These are phyloP conservation scores for Aspiorhynchus laticeps DNA, from an alignment of 2,113 vertebrate genomes.

Conservation along the genomic window DNA sequence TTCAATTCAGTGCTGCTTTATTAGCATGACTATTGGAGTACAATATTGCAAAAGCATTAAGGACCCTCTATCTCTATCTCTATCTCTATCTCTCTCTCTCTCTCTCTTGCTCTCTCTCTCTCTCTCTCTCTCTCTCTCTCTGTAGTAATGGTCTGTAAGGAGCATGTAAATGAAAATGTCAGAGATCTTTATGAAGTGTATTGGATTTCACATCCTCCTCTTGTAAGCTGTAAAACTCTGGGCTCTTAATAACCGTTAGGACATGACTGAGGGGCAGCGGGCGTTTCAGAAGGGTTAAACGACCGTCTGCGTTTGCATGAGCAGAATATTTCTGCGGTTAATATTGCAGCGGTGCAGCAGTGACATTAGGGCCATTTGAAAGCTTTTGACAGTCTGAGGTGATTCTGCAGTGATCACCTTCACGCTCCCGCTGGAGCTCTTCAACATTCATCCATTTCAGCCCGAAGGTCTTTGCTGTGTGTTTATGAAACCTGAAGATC, in stretches of 20 bases:
- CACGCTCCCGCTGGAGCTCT: not conserved
- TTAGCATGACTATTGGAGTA: not conserved
- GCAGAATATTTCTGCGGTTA: not conserved
- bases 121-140: not conserved
- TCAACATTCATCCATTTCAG: not conserved
- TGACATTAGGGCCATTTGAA: not conserved
- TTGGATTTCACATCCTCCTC: constrained; percentile 29
- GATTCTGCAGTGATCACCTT: constrained; percentile 11
- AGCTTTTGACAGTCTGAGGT: not conserved
- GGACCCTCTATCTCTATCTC: not conserved
- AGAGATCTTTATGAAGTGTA: constrained; percentile 29
- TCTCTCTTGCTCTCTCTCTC: not conserved
- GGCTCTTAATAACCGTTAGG: constrained; percentile 12
- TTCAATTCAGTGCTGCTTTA: not conserved
- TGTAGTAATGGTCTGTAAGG: not conserved
- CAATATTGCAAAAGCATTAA: not conserved
- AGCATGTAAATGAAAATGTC: constrained; percentile 38
- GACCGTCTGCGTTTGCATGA: not conserved
- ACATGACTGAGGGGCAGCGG: not conserved
- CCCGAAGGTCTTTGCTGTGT: not conserved
- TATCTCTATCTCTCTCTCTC: not conserved
- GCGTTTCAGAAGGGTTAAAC: not conserved
- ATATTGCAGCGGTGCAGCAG: not conserved
- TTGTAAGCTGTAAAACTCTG: constrained; percentile 33
- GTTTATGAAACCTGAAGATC: not conserved